Percentiles rank a stretch among this genome's conserved stretches.
phyloP scores from a whole-genome alignment of 1,140 invertebrate genomes.

The Neotoxoptera formosana region DNA sequence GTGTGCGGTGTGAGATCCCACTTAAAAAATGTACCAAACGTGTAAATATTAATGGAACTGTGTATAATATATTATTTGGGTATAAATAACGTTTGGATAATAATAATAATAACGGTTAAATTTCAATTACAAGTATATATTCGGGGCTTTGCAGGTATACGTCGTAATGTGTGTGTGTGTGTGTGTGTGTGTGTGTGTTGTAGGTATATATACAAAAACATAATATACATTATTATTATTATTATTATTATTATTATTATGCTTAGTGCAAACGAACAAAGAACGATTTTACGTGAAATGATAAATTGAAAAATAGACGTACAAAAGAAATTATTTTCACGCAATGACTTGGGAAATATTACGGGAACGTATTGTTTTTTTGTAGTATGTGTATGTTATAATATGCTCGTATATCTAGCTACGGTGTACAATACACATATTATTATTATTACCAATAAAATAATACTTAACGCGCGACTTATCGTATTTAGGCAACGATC shows the following conservation, averaged over 20 bases:
- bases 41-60: slow-evolving; percentile 8
- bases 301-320: slow-evolving; percentile 47
- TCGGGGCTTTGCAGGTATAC: background rate
- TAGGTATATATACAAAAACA: background rate
- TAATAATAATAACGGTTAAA: slow-evolving; percentile 30
- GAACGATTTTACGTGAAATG: slow-evolving; percentile 36
- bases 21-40: background rate
- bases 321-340: slow-evolving; percentile 43
- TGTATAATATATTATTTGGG: slow-evolving; percentile 1
- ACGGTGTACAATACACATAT: background rate
- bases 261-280: slow-evolving; percentile 35
- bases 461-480: background rate
- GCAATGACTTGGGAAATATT: slow-evolving; percentile 42
- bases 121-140: slow-evolving; percentile 33
- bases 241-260: slow-evolving; percentile 27
- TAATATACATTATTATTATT: background rate
- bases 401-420: background rate
- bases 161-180: background rate
- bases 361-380: slow-evolving; percentile 22
- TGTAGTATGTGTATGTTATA: background rate
- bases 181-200: background rate
- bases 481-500: background rate
- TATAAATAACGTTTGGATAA: slow-evolving; percentile 32
- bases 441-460: background rate
- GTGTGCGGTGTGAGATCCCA: background rate